These are phyloP conservation scores for Caenorhabditis doughertyi DNA, from an alignment of 2,888 invertebrate genomes.

Conservation along the genomic window DNA sequence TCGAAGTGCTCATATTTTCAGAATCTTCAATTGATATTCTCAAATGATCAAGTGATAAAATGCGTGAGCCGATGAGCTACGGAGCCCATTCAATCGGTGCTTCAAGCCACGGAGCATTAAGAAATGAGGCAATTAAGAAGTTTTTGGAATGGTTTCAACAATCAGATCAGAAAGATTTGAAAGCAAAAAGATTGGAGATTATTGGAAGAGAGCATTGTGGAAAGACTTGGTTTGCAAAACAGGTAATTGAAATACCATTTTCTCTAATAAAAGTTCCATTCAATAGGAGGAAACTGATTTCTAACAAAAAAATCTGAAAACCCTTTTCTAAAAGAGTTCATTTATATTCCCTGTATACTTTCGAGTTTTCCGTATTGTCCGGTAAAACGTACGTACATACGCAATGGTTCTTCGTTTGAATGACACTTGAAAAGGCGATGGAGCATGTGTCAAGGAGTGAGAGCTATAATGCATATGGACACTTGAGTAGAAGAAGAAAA, in stretches of 20 bases:
- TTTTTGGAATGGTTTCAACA: constrained; percentile 50
- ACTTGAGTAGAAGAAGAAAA: constrained; percentile 12
- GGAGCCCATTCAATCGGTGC: constrained; percentile 27
- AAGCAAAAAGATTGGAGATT: constrained; percentile 37
- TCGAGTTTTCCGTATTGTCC: constrained; percentile 44
- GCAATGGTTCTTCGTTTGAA: not conserved
- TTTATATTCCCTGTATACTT: not conserved
- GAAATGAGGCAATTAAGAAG: constrained; percentile 14
- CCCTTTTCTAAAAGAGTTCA: not conserved
- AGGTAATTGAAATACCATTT: no score
- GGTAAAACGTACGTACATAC: constrained; percentile 15
- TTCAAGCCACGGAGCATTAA: constrained; percentile 15
- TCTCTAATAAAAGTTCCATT: not conserved
- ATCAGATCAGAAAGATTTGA: not conserved
- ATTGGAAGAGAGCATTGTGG: constrained; percentile 59
- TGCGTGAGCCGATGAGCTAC: constrained; percentile 51
- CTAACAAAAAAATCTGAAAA: no score
- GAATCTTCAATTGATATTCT: not conserved
- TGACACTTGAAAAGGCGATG: constrained; percentile 51
- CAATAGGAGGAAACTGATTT: not conserved
- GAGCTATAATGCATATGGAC: constrained; percentile 26
- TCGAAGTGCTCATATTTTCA: not conserved
- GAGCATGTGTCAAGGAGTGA: constrained; percentile 51
- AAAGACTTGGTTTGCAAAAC: constrained; percentile 68
- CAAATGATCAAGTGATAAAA: constrained; percentile 37